These are phyloP conservation scores for Meloidogyne chitwoodi DNA, from an alignment of 1,140 invertebrate species.

Conservation along the genomic window DNA sequence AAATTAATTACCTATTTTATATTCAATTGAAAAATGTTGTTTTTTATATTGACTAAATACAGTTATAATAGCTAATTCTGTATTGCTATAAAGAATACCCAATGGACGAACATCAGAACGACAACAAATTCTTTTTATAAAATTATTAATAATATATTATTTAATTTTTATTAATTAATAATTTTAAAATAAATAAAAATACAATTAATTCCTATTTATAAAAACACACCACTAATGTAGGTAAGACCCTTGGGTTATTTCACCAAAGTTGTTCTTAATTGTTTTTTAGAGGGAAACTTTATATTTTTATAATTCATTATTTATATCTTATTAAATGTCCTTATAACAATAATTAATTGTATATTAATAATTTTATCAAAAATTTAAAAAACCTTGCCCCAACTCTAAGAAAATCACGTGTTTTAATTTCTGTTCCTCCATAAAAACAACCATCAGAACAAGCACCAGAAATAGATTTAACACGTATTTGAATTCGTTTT, in stretches of 20 bases:
- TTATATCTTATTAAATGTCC: not conserved
- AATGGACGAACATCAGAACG: conserved; percentile 25
- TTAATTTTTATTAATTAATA: too few relatives aligned
- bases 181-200: too few relatives aligned
- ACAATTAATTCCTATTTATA: too few relatives aligned
- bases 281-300: not conserved
- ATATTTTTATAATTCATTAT: too few relatives aligned
- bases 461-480: conserved; percentile 27
- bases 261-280: not conserved
- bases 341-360: not conserved
- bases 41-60: conserved; percentile 32
- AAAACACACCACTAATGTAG: too few relatives aligned
- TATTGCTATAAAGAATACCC: conserved; percentile 15
- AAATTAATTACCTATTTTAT: conserved; percentile 15
- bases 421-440: conserved; percentile 39
- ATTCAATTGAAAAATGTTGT: conserved; percentile 16
- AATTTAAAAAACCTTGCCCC: conserved; percentile 15
- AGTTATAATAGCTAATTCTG: conserved; percentile 28
- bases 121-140: conserved; percentile 21
- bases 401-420: conserved; percentile 24
- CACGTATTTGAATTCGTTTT: conserved; percentile 29
- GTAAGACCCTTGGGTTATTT: too few relatives aligned
- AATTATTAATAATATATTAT: too few relatives aligned
- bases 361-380: not conserved
- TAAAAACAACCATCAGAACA: conserved; percentile 39